A percentile compares a stretch with the other conserved stretches of the same genome.
Evolutionary conservation across 2,888 invertebrate genomes (phyloP).

Genomic region (Craniophora ligustri): DNA sequence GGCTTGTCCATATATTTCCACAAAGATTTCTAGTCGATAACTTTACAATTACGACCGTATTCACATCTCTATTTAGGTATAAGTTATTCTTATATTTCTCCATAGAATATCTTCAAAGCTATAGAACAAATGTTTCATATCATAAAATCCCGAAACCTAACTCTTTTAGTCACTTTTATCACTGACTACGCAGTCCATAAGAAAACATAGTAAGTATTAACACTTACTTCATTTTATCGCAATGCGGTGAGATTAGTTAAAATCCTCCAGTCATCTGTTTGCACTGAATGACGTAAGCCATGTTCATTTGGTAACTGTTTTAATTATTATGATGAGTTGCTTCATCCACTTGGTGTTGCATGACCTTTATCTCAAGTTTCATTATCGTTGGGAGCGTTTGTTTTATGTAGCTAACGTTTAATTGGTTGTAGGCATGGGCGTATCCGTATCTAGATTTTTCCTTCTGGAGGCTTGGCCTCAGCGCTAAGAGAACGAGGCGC

Average conservation of each 20-base stretch:
- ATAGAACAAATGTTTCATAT: too few relatives aligned
- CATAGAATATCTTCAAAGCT: too few relatives aligned
- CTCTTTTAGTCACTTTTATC: not conserved
- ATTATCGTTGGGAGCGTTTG: not conserved
- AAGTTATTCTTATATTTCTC: too few relatives aligned
- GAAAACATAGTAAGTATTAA: not conserved
- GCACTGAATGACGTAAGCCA: constrained; percentile 32
- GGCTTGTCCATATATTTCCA: too few relatives aligned
- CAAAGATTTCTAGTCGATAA: too few relatives aligned
- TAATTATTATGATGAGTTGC: constrained; percentile 33
- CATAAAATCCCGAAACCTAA: not conserved
- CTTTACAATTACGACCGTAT: too few relatives aligned
- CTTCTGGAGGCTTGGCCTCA: too few relatives aligned
- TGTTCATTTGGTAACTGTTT: constrained; percentile 18
- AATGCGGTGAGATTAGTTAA: constrained; percentile 36
- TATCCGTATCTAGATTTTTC: too few relatives aligned
- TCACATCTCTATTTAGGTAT: too few relatives aligned
- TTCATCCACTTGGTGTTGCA: constrained; percentile 7
- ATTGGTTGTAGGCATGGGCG: too few relatives aligned
- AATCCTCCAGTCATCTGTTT: constrained; percentile 22
- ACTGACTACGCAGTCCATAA: not conserved
- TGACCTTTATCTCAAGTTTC: constrained; percentile 23
- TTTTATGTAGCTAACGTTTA: not conserved
- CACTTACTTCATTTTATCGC: constrained; percentile 17
- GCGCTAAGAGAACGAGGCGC: too few relatives aligned